These are phyloP conservation scores for Sebastolobus alascanus DNA, from an alignment of 2,797 vertebrate genomes.

Conservation along the genomic window DNA sequence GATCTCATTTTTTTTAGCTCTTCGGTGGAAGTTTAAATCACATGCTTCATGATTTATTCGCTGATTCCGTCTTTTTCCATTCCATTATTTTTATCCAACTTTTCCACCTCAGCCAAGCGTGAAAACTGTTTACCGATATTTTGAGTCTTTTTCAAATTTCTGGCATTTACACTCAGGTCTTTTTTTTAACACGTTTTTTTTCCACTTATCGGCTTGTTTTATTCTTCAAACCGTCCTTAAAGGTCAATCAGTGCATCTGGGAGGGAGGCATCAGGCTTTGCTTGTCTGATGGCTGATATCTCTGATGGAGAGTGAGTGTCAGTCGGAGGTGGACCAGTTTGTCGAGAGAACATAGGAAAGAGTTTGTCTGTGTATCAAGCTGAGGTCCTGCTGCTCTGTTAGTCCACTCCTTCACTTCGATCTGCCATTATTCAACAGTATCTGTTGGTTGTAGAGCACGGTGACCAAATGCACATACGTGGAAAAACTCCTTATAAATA, in stretches of 20 bases:
- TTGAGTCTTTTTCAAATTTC: too few relatives aligned
- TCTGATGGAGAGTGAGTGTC: not conserved
- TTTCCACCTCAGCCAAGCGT: too few relatives aligned
- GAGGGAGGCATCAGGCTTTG: not conserved
- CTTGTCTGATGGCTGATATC: not conserved
- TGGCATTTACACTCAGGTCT: too few relatives aligned
- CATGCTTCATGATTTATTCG: too few relatives aligned
- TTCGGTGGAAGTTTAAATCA: too few relatives aligned
- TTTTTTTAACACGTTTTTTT: too few relatives aligned
- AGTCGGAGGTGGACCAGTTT: not conserved
- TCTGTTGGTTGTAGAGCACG: not conserved
- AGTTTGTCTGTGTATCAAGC: not conserved
- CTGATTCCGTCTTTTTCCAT: too few relatives aligned
- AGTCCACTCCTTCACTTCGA: not conserved
- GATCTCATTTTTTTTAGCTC: not conserved
- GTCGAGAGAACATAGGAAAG: not conserved
- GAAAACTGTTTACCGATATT: too few relatives aligned
- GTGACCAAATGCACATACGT: not conserved
- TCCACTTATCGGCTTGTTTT: not conserved
- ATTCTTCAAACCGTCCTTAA: not conserved
- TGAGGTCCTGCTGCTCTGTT: constrained; percentile 1
- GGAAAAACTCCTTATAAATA: not conserved
- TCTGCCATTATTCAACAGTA: not conserved
- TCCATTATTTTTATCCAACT: too few relatives aligned
- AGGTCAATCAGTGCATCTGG: not conserved